A percentile compares a stretch with the other conserved stretches of the same genome.
Evolutionary conservation across 2,888 invertebrate genomes (phyloP).

Genomic region (Cabera pusaria): DNA sequence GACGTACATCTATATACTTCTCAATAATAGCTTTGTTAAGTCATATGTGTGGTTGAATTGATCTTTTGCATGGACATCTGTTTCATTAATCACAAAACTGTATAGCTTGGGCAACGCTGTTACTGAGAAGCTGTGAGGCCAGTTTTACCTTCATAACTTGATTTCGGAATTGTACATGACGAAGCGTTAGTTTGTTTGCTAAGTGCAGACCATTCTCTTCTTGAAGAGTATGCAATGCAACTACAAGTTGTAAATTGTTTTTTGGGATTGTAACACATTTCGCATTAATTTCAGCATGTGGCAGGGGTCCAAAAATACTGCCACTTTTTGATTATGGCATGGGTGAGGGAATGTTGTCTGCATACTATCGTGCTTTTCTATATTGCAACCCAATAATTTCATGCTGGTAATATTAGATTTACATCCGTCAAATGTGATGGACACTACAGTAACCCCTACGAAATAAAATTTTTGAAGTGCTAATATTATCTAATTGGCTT

Average conservation of each 20-base stretch:
- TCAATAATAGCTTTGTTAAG: too few species aligned
- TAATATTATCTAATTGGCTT: conserved; percentile 27
- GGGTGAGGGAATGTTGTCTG: conserved; percentile 19
- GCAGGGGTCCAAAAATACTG: conserved; percentile 25
- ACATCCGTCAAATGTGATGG: conserved; percentile 33
- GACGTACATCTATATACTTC: too few species aligned
- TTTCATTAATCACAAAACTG: conserved; percentile 20
- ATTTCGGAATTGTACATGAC: neutral
- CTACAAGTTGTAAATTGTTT: neutral
- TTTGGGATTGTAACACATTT: conserved; percentile 24
- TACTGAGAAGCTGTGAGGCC: conserved; percentile 19
- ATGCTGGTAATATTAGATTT: conserved; percentile 24
- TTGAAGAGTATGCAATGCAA: neutral
- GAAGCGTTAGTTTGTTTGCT: neutral
- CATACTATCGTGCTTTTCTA: neutral
- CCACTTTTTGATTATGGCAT: conserved; percentile 23
- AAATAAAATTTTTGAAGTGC: conserved; percentile 24
- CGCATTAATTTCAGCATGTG: conserved; percentile 31
- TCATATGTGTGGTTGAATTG: too few species aligned
- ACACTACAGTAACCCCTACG: conserved; percentile 26
- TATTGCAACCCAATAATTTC: conserved; percentile 27
- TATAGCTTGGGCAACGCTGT: conserved; percentile 6
- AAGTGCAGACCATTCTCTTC: neutral
- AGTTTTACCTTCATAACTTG: conserved; percentile 28
- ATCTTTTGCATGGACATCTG: too few species aligned